Conservation (phyloP, 2,797 vertebrate genomes). For the Cryptoblepharus egeriae region DNA sequence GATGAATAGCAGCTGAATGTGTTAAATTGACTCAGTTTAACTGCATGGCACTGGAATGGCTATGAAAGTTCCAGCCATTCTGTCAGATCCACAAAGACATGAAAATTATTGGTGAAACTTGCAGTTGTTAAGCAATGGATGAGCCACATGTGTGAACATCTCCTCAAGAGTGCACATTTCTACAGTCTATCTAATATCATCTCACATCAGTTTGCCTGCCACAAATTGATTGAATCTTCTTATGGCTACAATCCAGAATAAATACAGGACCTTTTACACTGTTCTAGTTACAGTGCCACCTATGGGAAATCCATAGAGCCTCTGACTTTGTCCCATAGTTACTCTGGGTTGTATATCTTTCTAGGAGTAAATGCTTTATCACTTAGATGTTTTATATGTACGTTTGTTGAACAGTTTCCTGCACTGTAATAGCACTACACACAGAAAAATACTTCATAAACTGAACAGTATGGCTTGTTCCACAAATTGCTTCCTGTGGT, state of each 20-base stretch:
- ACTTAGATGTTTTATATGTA: not conserved
- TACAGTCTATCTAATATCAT: not conserved
- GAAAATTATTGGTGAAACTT: not conserved
- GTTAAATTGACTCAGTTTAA: not conserved
- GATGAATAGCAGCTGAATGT: not conserved
- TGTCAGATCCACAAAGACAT: not conserved
- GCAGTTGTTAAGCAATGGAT: not conserved
- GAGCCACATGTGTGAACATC: not conserved
- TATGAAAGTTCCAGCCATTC: not conserved
- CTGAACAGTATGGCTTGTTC: not conserved
- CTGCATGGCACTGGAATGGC: not conserved
- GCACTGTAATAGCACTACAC: not conserved
- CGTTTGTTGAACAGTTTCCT: not conserved
- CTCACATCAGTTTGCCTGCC: not conserved
- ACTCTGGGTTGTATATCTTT: too few relatives aligned
- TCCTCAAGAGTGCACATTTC: not conserved
- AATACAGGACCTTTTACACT: too few relatives aligned
- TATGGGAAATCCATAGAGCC: too few relatives aligned
- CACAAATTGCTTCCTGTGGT: constrained; percentile 13
- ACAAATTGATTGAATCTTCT: not conserved
- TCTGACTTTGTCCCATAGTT: too few relatives aligned
- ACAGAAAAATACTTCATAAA: not conserved
- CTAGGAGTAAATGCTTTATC: not conserved
- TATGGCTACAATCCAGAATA: too few relatives aligned
- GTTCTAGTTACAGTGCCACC: too few relatives aligned